Percentiles rank a stretch among this genome's conserved stretches.
Conservation (phyloP, 92 coral and sea anemone genomes). For the Anthopleura xanthogrammica region DNA sequence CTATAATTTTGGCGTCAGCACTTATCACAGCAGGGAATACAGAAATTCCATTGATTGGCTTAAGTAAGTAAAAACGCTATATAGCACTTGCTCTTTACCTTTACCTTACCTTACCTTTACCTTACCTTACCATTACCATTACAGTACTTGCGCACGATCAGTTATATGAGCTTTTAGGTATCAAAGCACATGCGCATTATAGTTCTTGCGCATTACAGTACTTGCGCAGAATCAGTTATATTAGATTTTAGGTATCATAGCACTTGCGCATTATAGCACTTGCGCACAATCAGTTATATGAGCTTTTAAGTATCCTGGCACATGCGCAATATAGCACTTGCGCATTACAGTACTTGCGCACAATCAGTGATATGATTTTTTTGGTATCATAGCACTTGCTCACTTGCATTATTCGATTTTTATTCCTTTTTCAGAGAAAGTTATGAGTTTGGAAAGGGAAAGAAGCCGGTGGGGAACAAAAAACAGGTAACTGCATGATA, state of each 20-base stretch:
- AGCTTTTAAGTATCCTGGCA: too few relatives aligned
- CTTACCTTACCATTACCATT: too few relatives aligned
- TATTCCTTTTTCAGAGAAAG: slow-evolving; percentile 58
- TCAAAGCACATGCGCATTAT: not conserved
- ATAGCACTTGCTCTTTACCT: too few relatives aligned
- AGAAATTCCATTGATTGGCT: slow-evolving; percentile 83
- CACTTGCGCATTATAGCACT: not conserved
- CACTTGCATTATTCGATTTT: not conserved
- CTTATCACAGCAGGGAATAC: slow-evolving; percentile 83
- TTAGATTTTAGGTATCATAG: not conserved
- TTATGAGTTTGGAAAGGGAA: slow-evolving; percentile 89
- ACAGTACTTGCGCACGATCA: too few relatives aligned
- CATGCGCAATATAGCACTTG: too few relatives aligned
- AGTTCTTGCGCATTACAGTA: not conserved
- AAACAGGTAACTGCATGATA: slow-evolving; percentile 64
- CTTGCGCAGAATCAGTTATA: not conserved
- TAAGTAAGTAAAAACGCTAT: slow-evolving; percentile 46
- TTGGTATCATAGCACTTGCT: not conserved
- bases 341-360: too few relatives aligned
- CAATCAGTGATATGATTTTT: too few relatives aligned
- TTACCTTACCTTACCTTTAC: too few relatives aligned
- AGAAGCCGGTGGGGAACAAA: slow-evolving; percentile 63
- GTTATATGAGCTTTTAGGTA: too few relatives aligned
- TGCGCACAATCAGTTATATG: not conserved
- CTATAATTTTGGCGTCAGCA: slow-evolving; percentile 97